Conservation (phyloP, 1,140 invertebrate species). For the Episyrphus balteatus region DNA sequence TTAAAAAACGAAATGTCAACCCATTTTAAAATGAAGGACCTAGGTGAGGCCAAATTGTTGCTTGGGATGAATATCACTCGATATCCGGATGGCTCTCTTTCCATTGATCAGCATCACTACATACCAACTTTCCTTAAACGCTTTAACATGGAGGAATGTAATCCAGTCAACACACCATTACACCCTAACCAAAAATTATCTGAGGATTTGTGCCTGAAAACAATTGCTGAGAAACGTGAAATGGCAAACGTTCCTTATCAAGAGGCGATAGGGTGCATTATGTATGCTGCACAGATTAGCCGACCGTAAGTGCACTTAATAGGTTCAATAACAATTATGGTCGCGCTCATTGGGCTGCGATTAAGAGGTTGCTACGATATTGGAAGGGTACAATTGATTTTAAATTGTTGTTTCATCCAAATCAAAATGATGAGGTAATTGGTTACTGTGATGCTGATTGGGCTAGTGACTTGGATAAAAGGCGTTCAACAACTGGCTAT, state of each 20-base stretch:
- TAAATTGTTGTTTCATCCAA: neutral
- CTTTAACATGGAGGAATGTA: no score
- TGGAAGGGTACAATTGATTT: neutral
- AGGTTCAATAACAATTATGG: neutral
- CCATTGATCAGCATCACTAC: slow-evolving; percentile 5
- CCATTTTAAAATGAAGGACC: slow-evolving; percentile 19
- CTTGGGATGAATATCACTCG: slow-evolving; percentile 18
- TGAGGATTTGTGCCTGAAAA: slow-evolving; percentile 32
- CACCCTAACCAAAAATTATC: slow-evolving; percentile 10
- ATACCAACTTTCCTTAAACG: slow-evolving; percentile 9
- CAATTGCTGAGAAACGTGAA: slow-evolving; percentile 1
- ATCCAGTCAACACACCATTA: slow-evolving; percentile 17
- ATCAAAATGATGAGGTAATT: neutral
- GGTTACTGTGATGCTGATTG: neutral
- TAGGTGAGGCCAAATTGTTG: slow-evolving; percentile 9
- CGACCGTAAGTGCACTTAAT: no score
- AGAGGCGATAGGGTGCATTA: slow-evolving; percentile 21
- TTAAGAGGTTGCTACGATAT: neutral
- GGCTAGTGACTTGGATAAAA: neutral
- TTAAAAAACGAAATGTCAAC: slow-evolving; percentile 11
- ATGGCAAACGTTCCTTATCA: slow-evolving; percentile 9
- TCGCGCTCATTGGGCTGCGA: neutral
- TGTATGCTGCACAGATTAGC: slow-evolving; percentile 19
- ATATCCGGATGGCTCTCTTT: slow-evolving; percentile 2
- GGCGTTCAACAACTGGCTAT: neutral